Base-by-base conservation (phyloP, 2,797 vertebrate species). In the Artibeus lituratus region DNA sequence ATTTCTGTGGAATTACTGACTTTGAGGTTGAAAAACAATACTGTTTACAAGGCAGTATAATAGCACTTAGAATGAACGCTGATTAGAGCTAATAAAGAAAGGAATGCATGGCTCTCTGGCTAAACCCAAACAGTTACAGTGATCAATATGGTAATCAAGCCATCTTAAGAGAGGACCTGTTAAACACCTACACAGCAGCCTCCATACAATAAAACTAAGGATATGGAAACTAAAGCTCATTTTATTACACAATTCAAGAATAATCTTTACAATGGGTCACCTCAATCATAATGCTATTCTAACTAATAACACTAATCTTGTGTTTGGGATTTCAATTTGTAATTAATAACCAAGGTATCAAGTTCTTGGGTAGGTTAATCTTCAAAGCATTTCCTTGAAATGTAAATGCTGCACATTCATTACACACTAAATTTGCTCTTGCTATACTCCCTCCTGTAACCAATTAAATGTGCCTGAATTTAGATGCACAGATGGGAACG, bases 1-100 rank as follows among this genome's bases (percentile, higher is more conserved):
- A 97, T 97, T 97, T 96, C 94, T 96, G 87, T 11, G 0, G 94
- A 96, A 97, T 97, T 94, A 97, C 92, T 96, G 93, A 97, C 73
- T 97, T 96, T 89, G 91, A 96, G 91, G 86, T 96, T 95, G 82
- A 76, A 94, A 96, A 97, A 93, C 89, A 96, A 84, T 87, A 76
- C 76, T 93, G 74, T 96, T 96, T 97, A 94, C 51, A 91, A 95
- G 82, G 47, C 91, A 92, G 84, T 67, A 26, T 91, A 93, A 94
- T 82, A 93, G 29, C 67, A 77, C 65, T 92, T 53, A 89, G 51
- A 90, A 92, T 67, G 91, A 96, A 95, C 91, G 51, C 86, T 96
- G 70, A 94, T 96, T 96, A 95, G 35, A 72, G 35, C 32, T 91
- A 94, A 91, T 94, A 95, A 91, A 95, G 81, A 90, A 90, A 94